Evolutionary conservation across 2,888 invertebrate species (phyloP), one percentile per base, ranked within the genome.

Genomic region (Netelia inedita): DNA sequence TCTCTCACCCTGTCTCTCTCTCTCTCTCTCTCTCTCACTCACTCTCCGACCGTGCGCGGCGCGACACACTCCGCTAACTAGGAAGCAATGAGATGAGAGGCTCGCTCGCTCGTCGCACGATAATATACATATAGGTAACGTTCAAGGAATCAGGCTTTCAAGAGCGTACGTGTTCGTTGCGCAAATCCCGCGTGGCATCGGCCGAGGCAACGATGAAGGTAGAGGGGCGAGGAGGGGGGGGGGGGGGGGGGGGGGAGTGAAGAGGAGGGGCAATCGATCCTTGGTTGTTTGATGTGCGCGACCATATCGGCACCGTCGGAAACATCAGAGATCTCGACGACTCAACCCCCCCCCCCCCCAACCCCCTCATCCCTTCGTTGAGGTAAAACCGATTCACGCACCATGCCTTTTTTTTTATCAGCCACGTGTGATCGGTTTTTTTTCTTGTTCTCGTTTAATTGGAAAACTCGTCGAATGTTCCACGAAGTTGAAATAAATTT

Each of bases 91-190:
- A 57, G n/a, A 57, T 16, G 53, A 53, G 11, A 50, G 9, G 23
- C 28, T 69, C 55, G 16, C 53, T 46, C 10, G 46, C 46, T 16
- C 57, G 16, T 1, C 19, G n/a, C 5, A n/a, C 16, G n/a, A 16
- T 16, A 57, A 57, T 57, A 16, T 57, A 19, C 57, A 57, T 57
- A 57, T 57, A 57, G 19, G 16, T 16, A 69, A 55, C 35, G 53
- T 28, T 10, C 11, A 14, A 72, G 72, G 72, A 59, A 73, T 63
- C 61, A 19, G 73, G 6, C 16, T 61, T 73, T 73, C 73, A 73
- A 73, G 59, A 61, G 61, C 61, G 59, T 55, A 71, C 79, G 41
- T 57, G 68, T 23, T 43, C 63, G 28, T 71, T 55, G 28, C 73
- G 53, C 73, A 63, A 43, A 57, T 65, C 63, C 73, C 55, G 46